Evolutionary conservation across 2,797 vertebrate species (phyloP), one percentile per base, ranked within the genome.

Genomic region (Oreortyx pictus): DNA sequence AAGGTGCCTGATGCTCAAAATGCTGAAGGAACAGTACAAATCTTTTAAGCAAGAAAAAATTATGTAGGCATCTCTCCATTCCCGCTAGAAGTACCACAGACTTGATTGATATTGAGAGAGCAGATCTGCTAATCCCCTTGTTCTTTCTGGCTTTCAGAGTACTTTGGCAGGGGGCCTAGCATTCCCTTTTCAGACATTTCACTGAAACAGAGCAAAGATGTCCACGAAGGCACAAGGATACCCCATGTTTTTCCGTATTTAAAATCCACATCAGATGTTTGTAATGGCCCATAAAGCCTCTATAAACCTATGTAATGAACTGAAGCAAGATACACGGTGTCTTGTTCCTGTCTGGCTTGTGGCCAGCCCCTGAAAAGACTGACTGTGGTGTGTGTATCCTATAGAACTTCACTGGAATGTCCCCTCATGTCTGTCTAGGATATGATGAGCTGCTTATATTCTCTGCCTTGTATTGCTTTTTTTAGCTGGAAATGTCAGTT

Each of bases 241-340:
- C 31, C 76, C 80, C 73, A 33, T 44, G 76, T 83, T 88, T n/a
- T 72, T 90, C 60, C 79, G 35, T 54, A 31, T 64, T 91, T 91
- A 82, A 95, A 86, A 73, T 24, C 87, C 70, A 79, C 64, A 25
- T 78, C 23, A 29, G 72, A 46, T 86, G 24, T 1, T 24, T 74
- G 66, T n/a, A 92, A 92, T 27, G 86, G 82, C 39, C 90, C 91
- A 90, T 93, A 90, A 95, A 95, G 60, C 66, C 70, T 89, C 86
- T 82, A 81, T 67, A 92, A 94, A 78, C 70, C 70, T 59, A 64
- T 67, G 76, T 72, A 95, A 82, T 88, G 83, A 86, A 67, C 90
- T 82, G 62, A 43, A 84, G 35, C 76, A 73, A 19, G 77, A 90
- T 73, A 13, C 31, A 74, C 0, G 0, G 65, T 44, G 46, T 37